Percentiles rank a stretch among this genome's conserved stretches.
phyloP scores from a whole-genome alignment of 1,140 invertebrate genomes.

The Apis florea region DNA sequence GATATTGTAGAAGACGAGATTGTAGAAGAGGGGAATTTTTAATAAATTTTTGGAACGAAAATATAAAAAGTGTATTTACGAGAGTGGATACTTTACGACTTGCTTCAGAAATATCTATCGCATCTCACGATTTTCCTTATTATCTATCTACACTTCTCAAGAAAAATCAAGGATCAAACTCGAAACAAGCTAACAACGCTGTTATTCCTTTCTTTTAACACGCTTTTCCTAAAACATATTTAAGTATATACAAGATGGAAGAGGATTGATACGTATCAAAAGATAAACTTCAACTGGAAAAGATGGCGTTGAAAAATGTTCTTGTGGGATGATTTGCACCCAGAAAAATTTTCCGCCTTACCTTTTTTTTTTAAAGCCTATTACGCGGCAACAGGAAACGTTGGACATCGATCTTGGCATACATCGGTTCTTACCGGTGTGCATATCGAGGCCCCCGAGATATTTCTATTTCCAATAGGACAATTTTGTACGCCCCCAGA shows the following conservation, averaged over 20 bases:
- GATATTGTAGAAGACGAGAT: not conserved
- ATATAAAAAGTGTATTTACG: not conserved
- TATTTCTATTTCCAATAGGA: slow-evolving; percentile 3
- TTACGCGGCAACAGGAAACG: not conserved
- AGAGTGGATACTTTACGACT: not conserved
- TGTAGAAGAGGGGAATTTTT: not conserved
- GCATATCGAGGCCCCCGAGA: not conserved
- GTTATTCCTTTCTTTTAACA: no score
- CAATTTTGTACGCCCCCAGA: not conserved
- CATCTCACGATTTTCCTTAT: not conserved
- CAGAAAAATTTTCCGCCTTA: not conserved
- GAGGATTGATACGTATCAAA: no score
- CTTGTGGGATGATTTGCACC: not conserved
- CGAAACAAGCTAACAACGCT: no score
- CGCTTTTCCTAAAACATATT: no score
- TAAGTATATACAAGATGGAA: no score
- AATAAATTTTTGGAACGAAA: not conserved
- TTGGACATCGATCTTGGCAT: not conserved
- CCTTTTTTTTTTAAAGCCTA: not conserved
- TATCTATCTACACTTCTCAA: not conserved
- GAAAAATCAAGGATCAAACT: not conserved
- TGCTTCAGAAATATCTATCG: slow-evolving; percentile 1
- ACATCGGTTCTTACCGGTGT: not conserved
- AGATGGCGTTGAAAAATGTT: not conserved
- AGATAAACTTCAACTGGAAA: not conserved